Percentiles rank a stretch among this genome's conserved stretches.
These are phyloP conservation scores for Grallaria varia DNA, from an alignment of 2,113 vertebrate species.

Conservation along the genomic window DNA sequence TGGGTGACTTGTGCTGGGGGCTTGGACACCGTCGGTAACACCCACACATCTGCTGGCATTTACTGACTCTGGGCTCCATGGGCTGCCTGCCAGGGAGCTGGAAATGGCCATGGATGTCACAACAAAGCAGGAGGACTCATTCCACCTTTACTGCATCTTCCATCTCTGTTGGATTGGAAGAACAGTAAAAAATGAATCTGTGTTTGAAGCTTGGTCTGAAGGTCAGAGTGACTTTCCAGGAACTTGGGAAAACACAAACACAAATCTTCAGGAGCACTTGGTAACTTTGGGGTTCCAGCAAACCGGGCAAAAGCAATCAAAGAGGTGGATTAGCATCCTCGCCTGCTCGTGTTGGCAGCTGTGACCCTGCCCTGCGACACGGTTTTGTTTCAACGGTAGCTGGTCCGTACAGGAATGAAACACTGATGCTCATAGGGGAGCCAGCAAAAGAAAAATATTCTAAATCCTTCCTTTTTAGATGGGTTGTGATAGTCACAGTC, in stretches of 20 bases:
- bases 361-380: not conserved
- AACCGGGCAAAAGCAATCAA: not conserved
- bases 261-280: not conserved
- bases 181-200: not conserved
- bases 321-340: not conserved
- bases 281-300: not conserved
- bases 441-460: not conserved
- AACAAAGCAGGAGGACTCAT: not conserved
- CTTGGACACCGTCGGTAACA: not conserved
- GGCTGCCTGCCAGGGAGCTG: not conserved
- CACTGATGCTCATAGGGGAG: not conserved
- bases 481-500: not conserved
- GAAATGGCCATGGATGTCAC: rapidly evolving
- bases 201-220: not conserved
- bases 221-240: not conserved
- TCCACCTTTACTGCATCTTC: not conserved
- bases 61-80: not conserved
- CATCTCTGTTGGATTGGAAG: not conserved
- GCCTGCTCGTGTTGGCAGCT: not conserved
- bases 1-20: not conserved
- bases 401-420: not conserved
- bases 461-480: not conserved
- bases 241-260: not conserved
- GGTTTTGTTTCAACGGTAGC: not conserved
- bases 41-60: not conserved